Percentiles rank a stretch among this genome's conserved stretches.
These are phyloP conservation scores for Zaprionus gabonicus DNA, from an alignment of 1,140 invertebrate species.

Conservation along the genomic window DNA sequence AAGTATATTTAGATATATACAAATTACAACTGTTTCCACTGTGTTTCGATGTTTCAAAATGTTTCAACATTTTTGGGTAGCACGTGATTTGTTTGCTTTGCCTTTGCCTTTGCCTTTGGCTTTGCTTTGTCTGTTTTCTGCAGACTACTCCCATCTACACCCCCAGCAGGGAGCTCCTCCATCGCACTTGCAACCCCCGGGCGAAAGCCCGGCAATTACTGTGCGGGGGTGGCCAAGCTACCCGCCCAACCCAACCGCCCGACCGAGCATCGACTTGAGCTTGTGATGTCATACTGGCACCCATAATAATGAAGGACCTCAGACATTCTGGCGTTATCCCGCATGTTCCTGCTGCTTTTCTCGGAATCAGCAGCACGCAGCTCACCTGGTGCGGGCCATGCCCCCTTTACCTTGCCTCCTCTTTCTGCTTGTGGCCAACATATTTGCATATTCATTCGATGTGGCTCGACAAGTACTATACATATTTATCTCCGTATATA, in stretches of 20 bases:
- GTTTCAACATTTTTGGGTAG: slow-evolving; percentile 52
- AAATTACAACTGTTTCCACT: slow-evolving; percentile 10
- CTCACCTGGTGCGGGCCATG: slow-evolving; percentile 32
- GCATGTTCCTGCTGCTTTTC: not conserved
- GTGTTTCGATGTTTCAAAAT: slow-evolving; percentile 11
- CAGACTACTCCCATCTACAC: slow-evolving; percentile 6
- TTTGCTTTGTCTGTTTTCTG: slow-evolving; percentile 42
- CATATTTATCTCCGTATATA: slow-evolving; percentile 19
- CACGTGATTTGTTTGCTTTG: slow-evolving; percentile 67
- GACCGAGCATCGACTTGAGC: slow-evolving; percentile 24
- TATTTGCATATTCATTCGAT: slow-evolving; percentile 33
- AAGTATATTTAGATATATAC: slow-evolving; percentile 5
- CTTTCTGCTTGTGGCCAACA: not conserved
- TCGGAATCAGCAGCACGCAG: slow-evolving; percentile 25
- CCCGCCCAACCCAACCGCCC: not conserved
- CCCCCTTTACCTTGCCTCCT: not conserved
- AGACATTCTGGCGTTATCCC: slow-evolving; percentile 65
- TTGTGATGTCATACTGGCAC: slow-evolving; percentile 68
- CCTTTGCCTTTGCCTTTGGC: slow-evolving; percentile 45
- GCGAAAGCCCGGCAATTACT: slow-evolving; percentile 65
- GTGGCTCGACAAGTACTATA: not conserved
- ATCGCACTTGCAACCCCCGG: slow-evolving; percentile 45
- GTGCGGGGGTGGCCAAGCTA: slow-evolving; percentile 26
- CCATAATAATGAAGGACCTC: slow-evolving; percentile 72
- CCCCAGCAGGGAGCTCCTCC: slow-evolving; percentile 22